Conservation (phyloP, 53 echinoderm and acorn worm species). For the Echinometra lucunter region DNA sequence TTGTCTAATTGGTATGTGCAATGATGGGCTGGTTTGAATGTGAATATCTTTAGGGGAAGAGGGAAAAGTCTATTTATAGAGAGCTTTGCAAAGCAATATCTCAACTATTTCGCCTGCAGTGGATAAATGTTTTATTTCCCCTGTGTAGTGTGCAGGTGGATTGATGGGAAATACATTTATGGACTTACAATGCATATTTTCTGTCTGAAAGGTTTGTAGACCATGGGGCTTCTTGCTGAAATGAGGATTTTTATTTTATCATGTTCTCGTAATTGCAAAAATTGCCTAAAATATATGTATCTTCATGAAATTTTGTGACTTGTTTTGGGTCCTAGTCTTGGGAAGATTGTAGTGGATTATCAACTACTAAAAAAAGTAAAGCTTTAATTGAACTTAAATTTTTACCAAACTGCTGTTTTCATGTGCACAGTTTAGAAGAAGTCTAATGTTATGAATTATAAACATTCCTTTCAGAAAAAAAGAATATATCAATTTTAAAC, state of each 20-base stretch:
- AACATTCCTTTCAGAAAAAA: not conserved
- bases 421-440: not conserved
- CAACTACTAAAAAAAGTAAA: not conserved
- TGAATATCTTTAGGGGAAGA: not conserved
- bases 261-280: not conserved
- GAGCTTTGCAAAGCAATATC: not conserved
- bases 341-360: not conserved
- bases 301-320: not conserved
- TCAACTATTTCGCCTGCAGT: not conserved
- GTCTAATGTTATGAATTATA: not conserved
- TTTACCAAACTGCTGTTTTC: not conserved
- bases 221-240: not conserved
- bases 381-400: not conserved
- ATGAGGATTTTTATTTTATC: not conserved
- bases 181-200: not conserved
- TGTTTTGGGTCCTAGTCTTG: not conserved
- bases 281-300: not conserved
- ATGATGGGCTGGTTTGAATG: not conserved
- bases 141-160: not conserved
- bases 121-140: not conserved
- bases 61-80: not conserved
- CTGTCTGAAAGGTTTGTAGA: too few relatives aligned
- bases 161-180: not conserved
- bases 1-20: conserved; percentile 23
- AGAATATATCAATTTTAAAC: not conserved